Base-by-base conservation (phyloP, 2,888 invertebrate species). In the Ptychoptera albimana region DNA sequence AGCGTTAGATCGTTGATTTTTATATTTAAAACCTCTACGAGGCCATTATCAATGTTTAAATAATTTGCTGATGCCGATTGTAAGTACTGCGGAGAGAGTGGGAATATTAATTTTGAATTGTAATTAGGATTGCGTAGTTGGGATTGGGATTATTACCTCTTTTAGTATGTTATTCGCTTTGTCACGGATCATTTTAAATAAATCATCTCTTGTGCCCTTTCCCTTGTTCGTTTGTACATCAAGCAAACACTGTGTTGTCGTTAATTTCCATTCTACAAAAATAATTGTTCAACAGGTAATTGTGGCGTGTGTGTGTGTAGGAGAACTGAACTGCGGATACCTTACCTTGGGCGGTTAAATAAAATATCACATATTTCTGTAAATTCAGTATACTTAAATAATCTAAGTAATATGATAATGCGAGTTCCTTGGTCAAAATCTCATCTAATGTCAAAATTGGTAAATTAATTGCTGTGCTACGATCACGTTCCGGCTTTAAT, bases 331-430 rank as follows among this genome's bases (percentile, higher is more conserved):
- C 8, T 15, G 3, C 10, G 13, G 4, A 12, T 30, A 37, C 37
- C 23, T 46, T 41, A 52, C 50, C 52, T 46, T 51, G 49, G 15
- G 52, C 54, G 10, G 49, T 50, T 31, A 51, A 47, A 47, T 53
- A 54, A 46, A 54, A 54, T 43, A 54, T 50, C 42, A 54, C 51
- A 49, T 54, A 54, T 46, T 52, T 52, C 45, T 54, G 54, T 39
- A 52, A 45, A 49, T 53, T 54, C 32, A 50, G 40, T 35, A 49
- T 48, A 45, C 50, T 52, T 38, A 54, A 48, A 43, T 53, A 54
- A 44, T 54, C 54, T 39, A 54, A 45, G 47, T 52, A 54, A 39
- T 54, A 54, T 10, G 50, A 52, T 31, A 52, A 42, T 2, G 54
- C 52, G 29, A 54, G 40, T 43, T 54, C 52, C 42, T 54, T 54